Conservation (phyloP, 37 sponge, comb jelly and placozoan species). For the Oopsacas minuta region DNA sequence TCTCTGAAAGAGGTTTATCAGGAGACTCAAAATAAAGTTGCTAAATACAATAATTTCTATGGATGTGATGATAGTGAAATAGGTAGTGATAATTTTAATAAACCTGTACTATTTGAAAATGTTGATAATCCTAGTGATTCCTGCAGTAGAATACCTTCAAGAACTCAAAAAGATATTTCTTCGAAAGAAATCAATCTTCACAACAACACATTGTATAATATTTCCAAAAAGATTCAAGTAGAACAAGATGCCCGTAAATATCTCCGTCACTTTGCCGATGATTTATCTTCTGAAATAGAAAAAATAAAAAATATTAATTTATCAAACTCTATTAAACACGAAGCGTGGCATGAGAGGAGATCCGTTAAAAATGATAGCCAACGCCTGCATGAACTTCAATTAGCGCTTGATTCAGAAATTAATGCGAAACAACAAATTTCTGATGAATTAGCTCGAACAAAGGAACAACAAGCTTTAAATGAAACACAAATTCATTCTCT, state of each 20-base stretch:
- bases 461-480: slow-evolving; percentile 2
- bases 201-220: too few relatives aligned
- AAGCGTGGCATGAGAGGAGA: background rate
- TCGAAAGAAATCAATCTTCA: too few relatives aligned
- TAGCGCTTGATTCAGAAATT: background rate
- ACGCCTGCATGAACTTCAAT: background rate
- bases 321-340: background rate
- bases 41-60: too few relatives aligned
- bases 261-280: background rate
- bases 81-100: too few relatives aligned
- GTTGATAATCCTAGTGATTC: too few relatives aligned
- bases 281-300: background rate
- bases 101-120: too few relatives aligned
- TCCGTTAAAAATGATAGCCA: background rate
- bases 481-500: background rate
- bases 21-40: too few relatives aligned
- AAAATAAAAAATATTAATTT: background rate
- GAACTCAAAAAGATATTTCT: too few relatives aligned
- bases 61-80: too few relatives aligned
- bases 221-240: too few relatives aligned
- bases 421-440: background rate
- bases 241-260: background rate
- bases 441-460: background rate
- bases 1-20: too few relatives aligned
- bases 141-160: too few relatives aligned